Conservation (phyloP, 2,888 invertebrate genomes). For the Lottia gigantea region DNA sequence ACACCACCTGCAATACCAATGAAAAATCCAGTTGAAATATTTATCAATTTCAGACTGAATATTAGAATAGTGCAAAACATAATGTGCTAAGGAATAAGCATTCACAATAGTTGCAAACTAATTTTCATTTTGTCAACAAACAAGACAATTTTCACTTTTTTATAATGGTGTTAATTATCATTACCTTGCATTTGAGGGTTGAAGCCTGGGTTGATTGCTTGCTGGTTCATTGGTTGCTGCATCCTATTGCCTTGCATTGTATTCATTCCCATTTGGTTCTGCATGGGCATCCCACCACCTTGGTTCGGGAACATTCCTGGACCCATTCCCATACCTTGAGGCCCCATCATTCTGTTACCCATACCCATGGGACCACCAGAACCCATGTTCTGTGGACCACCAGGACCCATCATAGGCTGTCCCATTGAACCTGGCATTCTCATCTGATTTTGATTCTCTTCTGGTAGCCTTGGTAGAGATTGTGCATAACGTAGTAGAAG, state of each 20-base stretch:
- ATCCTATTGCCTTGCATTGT: conserved; percentile 7
- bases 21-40: not conserved
- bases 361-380: conserved; percentile 16
- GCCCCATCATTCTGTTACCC: conserved; percentile 2
- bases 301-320: conserved; percentile 13
- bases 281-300: conserved; percentile 14
- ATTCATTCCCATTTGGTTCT: conserved; percentile 19
- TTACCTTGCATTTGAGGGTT: too few species aligned
- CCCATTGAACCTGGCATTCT: conserved; percentile 7
- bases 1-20: conserved; percentile 13
- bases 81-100: too few species aligned
- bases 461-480: not conserved
- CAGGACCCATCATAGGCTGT: conserved; percentile 8
- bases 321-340: not conserved
- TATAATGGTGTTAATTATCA: too few species aligned
- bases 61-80: too few species aligned
- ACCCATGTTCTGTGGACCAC: conserved; percentile 20
- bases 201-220: too few species aligned
- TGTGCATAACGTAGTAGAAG: not conserved
- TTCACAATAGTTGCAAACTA: too few species aligned
- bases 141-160: too few species aligned
- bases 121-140: too few species aligned
- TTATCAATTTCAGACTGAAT: not conserved
- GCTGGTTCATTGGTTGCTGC: too few species aligned
- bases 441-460: conserved; percentile 2